Evolutionary conservation across 2,888 invertebrate genomes (phyloP), one percentile per base, ranked within the genome.

Genomic region (Melanargia galathea): DNA sequence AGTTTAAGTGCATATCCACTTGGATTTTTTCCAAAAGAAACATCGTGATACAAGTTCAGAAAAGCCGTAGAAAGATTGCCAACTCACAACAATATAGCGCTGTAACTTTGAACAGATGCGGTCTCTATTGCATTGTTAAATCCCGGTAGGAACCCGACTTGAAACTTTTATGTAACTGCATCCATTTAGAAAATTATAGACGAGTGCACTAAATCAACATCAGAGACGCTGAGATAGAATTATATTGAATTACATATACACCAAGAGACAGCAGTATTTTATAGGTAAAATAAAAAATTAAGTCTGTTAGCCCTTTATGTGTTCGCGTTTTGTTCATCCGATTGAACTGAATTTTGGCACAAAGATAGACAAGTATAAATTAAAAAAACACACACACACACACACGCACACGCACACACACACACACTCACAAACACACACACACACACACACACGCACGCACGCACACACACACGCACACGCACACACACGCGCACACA

Each of bases 11-110:
- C 35, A 48, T 48, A 58, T 58, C 33, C 48, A 48, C 48, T 65
- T 64, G 64, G 64, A 57, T 26, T 58, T 61, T 64, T 54, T 61
- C 64, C 64, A 64, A 61, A 64, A 58, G 20, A 46, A 58, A 52
- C 30, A 20, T 58, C 38, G 24, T 40, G 18, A 64, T 45, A 58
- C 57, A 56, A 56, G 22, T 46, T 49, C 43, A 51, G 33, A 46
- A 60, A 64, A 40, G 33, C 58, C 33, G 33, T 11, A 55, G 48
- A 58, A 62, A 58, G 54, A 62, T 54, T 62, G 64, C 64, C 64
- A 65, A 57, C 40, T 60, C 46, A 51, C 58, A 58, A 58, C 58
- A 48, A 20, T 22, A 48, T 58, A 40, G 35, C n/a, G n/a, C n/a
- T 48, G 30, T 55, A 33, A 38, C 40, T 7, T 46, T 10, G 24